Percentiles rank a stretch among this genome's conserved stretches.
Evolutionary conservation across 1,140 invertebrate species (phyloP).

Genomic region (Eumaeus atala): DNA sequence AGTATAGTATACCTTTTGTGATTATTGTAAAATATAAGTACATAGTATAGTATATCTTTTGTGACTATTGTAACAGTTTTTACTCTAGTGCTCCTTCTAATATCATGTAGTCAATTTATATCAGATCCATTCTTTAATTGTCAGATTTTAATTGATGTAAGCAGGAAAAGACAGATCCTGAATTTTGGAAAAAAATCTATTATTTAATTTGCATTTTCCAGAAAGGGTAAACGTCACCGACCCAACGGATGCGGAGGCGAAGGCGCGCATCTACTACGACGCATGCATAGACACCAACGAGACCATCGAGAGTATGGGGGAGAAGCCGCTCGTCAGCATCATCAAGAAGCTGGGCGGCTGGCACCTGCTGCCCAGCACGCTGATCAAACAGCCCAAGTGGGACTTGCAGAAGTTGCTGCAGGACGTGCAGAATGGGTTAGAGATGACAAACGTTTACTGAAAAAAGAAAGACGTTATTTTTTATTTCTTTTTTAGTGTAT

Average conservation of each 20-base stretch:
- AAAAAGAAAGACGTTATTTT: too few species aligned
- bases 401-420: slow-evolving; percentile 85
- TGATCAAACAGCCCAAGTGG: slow-evolving; percentile 75
- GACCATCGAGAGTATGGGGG: slow-evolving; percentile 83
- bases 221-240: slow-evolving; percentile 51
- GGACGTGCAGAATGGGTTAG: slow-evolving; percentile 86
- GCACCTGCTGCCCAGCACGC: slow-evolving; percentile 77
- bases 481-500: too few species aligned
- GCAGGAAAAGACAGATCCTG: too few species aligned
- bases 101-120: too few species aligned
- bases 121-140: too few species aligned
- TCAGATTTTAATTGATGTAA: not conserved
- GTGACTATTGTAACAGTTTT: not conserved
- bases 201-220: slow-evolving; percentile 25
- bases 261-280: slow-evolving; percentile 92
- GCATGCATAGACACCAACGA: slow-evolving; percentile 96
- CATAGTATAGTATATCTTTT: not conserved
- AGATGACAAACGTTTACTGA: too few species aligned
- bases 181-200: not conserved
- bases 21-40: too few species aligned
- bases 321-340: slow-evolving; percentile 86
- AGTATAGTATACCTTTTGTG: not conserved
- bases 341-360: slow-evolving; percentile 85
- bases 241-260: slow-evolving; percentile 82
- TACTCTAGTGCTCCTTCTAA: not conserved